Evolutionary conservation across 2,113 vertebrate species (phyloP).

Genomic region (Tamias sibiricus): DNA sequence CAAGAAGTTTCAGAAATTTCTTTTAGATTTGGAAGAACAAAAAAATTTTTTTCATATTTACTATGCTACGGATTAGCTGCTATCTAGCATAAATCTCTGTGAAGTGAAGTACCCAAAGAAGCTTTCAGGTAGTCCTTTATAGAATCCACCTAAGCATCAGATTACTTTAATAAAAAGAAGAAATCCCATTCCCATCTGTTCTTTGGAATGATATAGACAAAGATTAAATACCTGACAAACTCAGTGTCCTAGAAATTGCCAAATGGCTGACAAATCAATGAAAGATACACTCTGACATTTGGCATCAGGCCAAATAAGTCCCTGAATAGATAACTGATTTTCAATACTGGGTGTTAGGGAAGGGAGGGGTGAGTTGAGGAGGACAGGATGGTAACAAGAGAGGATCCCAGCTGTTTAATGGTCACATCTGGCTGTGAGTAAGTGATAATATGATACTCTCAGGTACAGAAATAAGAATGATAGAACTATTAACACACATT

Average conservation of each 20-base stretch:
- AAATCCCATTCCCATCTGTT: background rate
- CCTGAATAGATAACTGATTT: background rate
- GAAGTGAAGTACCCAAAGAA: background rate
- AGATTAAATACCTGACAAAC: background rate
- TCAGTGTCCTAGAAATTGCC: background rate
- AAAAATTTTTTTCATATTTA: background rate
- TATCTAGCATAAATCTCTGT: background rate
- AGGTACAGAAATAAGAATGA: background rate
- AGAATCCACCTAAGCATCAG: background rate
- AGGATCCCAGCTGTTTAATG: background rate
- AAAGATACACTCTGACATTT: background rate
- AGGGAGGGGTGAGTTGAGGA: background rate
- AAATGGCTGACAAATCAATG: background rate
- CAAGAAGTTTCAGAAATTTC: background rate
- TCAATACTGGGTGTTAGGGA: background rate
- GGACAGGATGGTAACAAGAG: background rate
- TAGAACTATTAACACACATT: background rate
- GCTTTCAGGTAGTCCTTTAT: background rate
- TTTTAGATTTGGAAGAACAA: conserved; percentile 1
- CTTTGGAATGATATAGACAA: background rate
- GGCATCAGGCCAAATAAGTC: background rate
- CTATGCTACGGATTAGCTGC: background rate
- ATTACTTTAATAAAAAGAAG: background rate
- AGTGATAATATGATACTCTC: background rate
- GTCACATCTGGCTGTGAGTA: background rate